Base-by-base conservation (phyloP, 2,797 vertebrate species). In the Enteromius mattozi region DNA sequence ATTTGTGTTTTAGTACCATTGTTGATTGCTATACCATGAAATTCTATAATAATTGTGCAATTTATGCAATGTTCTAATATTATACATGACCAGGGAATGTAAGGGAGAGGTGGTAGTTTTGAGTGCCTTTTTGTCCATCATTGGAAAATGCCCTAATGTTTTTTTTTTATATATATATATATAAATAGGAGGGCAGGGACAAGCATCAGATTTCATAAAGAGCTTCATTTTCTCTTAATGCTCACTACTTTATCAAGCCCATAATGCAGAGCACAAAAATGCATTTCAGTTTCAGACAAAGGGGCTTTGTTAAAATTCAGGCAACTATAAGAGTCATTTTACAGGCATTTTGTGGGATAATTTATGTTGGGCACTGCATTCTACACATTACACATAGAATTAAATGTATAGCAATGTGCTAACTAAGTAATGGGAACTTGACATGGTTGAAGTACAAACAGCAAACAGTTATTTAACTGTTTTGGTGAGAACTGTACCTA, bases 221-320 rank as follows among this genome's bases (percentile, higher is more conserved):
- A 49, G 35, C 72, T 84, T 40, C 63, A 63, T 86, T 80, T 84
- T 70, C 66, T 45, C 49, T 37, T 78, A 63, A 59, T 72, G 40
- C 54, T 27, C 45, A 65, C 47, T 69, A n/a, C 42, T 10, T 63
- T 84, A 17, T 86, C 78, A 27, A 79, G 42, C 6, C 47, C 71
- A 37, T 66, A 37, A 51, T 79, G 70, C 61, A 77, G 40, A 76
- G 37, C 56, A 87, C 84, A 89, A 87, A 74, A 76, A 79, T 54
- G 68, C 47, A 40, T 81, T 85, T 88, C 27, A 82, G 74, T 51
- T 63, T 86, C 81, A 72, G 68, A 87, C 80, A 90, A 88, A 88
- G 54, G 61, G 76, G 78, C 80, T 68, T 66, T 88, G 85, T 89
- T 75, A 81, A 71, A 61, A 74, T 78, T 45, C 24, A 63, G 47